Conservation (phyloP, 2,797 vertebrate genomes). For the Eulemur mongoz region DNA sequence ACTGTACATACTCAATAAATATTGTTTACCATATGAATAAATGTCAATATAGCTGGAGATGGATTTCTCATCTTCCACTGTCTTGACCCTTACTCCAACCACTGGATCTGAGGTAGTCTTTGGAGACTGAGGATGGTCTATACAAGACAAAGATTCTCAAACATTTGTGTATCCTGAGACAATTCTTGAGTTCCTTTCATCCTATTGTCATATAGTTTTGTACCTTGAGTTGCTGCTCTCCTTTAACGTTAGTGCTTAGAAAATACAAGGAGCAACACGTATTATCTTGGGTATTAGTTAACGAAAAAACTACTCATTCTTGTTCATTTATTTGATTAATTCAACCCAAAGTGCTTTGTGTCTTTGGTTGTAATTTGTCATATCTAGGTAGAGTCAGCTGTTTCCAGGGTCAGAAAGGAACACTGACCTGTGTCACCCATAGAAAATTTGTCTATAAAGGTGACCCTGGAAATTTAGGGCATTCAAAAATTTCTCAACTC, state of each 20-base stretch:
- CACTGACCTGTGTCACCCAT: not conserved
- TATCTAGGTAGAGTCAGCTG: not conserved
- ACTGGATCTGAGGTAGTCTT: not conserved
- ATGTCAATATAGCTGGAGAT: not conserved
- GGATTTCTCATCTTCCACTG: not conserved
- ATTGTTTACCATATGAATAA: not conserved
- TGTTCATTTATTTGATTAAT: not conserved
- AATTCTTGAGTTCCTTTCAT: not conserved
- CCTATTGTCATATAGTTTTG: not conserved
- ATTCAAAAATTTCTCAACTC: conserved; percentile 23
- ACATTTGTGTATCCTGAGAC: not conserved
- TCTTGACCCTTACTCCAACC: not conserved
- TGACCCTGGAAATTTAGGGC: not conserved
- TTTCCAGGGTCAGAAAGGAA: conserved; percentile 37
- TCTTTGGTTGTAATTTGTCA: not conserved
- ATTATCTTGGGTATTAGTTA: not conserved
- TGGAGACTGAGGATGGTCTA: not conserved
- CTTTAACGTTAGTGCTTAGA: conserved; percentile 9
- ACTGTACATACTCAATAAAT: not conserved
- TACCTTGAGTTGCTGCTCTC: not conserved
- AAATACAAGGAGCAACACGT: not conserved
- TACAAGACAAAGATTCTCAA: not conserved
- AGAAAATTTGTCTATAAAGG: not conserved
- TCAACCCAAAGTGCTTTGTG: not conserved
- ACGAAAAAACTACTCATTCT: not conserved